Conservation (phyloP, 2,888 invertebrate genomes). For the Camponotus fellah region DNA sequence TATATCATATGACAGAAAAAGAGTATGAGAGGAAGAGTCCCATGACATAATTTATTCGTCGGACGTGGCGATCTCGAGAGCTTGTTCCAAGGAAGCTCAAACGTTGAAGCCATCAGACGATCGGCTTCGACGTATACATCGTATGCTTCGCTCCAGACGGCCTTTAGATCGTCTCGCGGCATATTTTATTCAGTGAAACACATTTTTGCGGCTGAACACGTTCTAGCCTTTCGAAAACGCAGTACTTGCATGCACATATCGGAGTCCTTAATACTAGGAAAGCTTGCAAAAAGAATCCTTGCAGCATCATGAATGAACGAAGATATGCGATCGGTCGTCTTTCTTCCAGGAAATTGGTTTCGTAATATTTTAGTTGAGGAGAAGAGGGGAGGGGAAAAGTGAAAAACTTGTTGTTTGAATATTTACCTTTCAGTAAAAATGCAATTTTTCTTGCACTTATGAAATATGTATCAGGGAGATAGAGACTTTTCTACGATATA, state of each 20-base stretch:
- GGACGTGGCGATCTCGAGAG: conserved; percentile 26
- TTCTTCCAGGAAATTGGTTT: conserved; percentile 24
- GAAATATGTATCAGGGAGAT: conserved; percentile 31
- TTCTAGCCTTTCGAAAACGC: conserved; percentile 19
- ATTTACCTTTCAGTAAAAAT: conserved; percentile 14
- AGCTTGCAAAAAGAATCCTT: conserved; percentile 34
- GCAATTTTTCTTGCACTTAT: conserved; percentile 21
- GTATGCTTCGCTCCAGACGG: conserved; percentile 33
- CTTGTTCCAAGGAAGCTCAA: conserved; percentile 1
- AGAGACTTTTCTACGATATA: conserved; percentile 11
- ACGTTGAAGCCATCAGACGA: conserved; percentile 23
- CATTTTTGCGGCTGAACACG: conserved; percentile 50
- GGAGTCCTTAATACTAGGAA: not conserved
- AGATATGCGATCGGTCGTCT: not conserved
- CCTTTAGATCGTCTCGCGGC: conserved; percentile 34
- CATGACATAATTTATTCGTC: conserved; percentile 31
- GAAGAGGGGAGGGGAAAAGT: not conserved
- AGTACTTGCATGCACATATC: conserved; percentile 19
- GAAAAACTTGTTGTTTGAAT: conserved; percentile 31
- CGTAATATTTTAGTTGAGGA: not conserved
- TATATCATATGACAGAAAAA: conserved; percentile 27
- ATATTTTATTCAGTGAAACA: conserved; percentile 45
- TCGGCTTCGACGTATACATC: conserved; percentile 25
- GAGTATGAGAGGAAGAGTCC: conserved; percentile 12
- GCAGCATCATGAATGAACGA: conserved; percentile 5